phyloP scores from a whole-genome alignment of 2,888 invertebrate genomes.

The Nowickia ferox region DNA sequence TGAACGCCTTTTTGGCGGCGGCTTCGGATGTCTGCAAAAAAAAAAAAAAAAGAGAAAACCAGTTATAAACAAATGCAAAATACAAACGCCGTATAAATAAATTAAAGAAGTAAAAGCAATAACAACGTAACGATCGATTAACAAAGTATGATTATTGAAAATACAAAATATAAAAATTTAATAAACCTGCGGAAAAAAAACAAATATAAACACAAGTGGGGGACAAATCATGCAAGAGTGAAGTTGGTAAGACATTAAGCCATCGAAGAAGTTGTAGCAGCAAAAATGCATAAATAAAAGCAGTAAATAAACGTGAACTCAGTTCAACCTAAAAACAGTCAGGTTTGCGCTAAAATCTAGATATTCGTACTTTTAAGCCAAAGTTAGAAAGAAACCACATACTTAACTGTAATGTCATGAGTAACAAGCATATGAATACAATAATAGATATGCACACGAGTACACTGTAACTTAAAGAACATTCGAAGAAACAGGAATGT shows the following conservation, averaged over 20 bases:
- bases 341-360: constrained; percentile 21
- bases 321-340: constrained; percentile 31
- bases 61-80: constrained; percentile 56
- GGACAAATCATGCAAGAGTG: background rate
- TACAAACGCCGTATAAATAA: background rate
- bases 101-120: constrained; percentile 1
- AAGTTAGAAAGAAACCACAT: constrained; percentile 20
- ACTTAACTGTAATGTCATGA: constrained; percentile 57
- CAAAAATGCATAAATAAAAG: background rate
- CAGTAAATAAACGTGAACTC: constrained; percentile 40
- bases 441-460: background rate
- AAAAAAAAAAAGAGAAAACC: constrained; percentile 64
- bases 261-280: constrained; percentile 8
- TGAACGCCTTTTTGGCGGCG: constrained; percentile 79
- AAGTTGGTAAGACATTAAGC: constrained; percentile 2
- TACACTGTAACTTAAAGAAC: background rate
- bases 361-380: constrained; percentile 21
- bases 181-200: background rate
- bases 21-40: constrained; percentile 79
- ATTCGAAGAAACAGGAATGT: constrained; percentile 4
- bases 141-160: constrained; percentile 32
- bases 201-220: background rate
- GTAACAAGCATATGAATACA: background rate
- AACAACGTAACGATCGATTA: constrained; percentile 21
- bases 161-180: constrained; percentile 2